Evolutionary conservation across 2,113 vertebrate genomes (phyloP).

Genomic region (Pseudolaguvia tuberculata): DNA sequence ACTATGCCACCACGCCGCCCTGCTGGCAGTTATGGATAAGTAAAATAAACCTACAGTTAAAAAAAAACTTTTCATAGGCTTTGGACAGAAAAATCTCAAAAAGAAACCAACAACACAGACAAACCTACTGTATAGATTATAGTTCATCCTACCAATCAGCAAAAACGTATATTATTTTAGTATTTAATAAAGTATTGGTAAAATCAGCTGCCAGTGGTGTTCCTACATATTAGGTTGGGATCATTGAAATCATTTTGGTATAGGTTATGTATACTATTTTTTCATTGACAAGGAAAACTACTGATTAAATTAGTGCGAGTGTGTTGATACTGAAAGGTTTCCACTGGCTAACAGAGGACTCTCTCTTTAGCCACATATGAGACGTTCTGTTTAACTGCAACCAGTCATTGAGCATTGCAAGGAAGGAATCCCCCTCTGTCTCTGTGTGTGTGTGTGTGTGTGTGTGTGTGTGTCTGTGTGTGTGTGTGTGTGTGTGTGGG

Average conservation of each 20-base stretch:
- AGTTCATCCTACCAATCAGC: conserved; percentile 19
- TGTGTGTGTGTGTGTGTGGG: neutral
- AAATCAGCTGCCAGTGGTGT: neutral
- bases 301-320: conserved; percentile 5
- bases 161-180: conserved; percentile 26
- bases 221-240: neutral
- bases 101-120: too few species aligned
- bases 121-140: too few species aligned
- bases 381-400: conserved; percentile 43
- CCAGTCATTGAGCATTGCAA: conserved; percentile 54
- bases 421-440: conserved; percentile 37
- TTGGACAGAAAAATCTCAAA: too few species aligned
- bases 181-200: neutral
- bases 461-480: neutral
- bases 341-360: conserved; percentile 42
- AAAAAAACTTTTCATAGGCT: too few species aligned
- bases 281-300: neutral
- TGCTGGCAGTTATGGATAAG: too few species aligned
- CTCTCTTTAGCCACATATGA: conserved; percentile 57
- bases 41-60: too few species aligned
- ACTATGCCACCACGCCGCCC: too few species aligned
- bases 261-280: neutral
- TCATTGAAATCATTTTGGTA: neutral
- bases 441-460: neutral
- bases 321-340: conserved; percentile 26